These are phyloP conservation scores for Rhabdomys dilectus DNA, from an alignment of 2,113 vertebrate species.

Conservation along the genomic window DNA sequence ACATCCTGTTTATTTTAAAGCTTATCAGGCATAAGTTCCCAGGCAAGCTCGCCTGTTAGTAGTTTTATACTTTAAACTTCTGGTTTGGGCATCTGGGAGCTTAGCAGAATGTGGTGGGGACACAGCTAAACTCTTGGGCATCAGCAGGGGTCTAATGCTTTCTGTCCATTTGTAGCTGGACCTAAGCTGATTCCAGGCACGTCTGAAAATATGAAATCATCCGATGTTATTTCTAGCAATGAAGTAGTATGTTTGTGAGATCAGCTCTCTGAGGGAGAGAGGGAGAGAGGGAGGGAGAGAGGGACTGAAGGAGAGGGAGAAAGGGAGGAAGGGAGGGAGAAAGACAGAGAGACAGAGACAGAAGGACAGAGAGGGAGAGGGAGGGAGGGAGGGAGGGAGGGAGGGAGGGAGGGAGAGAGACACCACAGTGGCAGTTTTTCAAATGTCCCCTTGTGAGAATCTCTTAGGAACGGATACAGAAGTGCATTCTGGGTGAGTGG, in stretches of 20 bases:
- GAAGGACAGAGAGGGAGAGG: no score
- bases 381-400: background rate
- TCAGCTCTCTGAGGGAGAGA: background rate
- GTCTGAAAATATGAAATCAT: background rate
- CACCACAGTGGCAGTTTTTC: background rate
- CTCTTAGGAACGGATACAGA: background rate
- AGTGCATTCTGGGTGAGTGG: conserved; percentile 3
- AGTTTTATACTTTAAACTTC: background rate
- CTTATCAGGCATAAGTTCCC: background rate
- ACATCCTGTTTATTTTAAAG: background rate
- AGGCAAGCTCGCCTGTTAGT: background rate
- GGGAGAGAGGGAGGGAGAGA: background rate
- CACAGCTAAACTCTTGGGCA: background rate
- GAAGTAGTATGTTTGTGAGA: background rate
- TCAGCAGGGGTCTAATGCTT: background rate
- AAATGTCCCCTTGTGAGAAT: background rate
- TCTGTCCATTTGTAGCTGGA: background rate
- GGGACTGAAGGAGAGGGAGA: background rate
- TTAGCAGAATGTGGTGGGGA: background rate
- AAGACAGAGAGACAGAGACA: no score
- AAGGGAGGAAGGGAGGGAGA: background rate
- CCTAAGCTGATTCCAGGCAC: no score
- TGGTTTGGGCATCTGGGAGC: background rate
- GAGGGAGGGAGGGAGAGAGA: background rate
- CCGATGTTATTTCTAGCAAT: background rate